These are phyloP conservation scores for Gyrodactylus bullatarudis DNA, from an alignment of 1,140 invertebrate species.

Conservation along the genomic window DNA sequence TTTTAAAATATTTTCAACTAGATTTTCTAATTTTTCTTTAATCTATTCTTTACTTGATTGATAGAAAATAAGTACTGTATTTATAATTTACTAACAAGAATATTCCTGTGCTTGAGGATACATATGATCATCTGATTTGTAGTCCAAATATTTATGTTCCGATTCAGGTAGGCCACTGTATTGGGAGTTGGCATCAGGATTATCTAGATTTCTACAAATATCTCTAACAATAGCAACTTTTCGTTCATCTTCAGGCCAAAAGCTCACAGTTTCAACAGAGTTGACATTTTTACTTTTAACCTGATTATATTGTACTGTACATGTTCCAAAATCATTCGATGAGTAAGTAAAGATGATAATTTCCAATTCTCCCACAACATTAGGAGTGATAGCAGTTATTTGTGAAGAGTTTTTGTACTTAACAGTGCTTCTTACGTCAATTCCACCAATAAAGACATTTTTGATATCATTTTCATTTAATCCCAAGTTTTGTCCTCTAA, in stretches of 20 bases:
- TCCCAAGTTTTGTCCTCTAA: background rate
- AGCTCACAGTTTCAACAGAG: background rate
- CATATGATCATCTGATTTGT: no score
- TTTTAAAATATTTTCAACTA: no score
- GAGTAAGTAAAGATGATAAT: background rate
- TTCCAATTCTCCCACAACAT: background rate
- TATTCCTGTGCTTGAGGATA: no score
- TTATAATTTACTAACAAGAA: no score
- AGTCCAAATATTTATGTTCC: background rate
- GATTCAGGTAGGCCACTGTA: background rate
- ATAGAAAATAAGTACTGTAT: no score
- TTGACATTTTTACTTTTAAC: background rate
- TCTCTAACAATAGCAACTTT: background rate
- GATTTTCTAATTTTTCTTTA: no score
- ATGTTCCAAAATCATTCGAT: background rate
- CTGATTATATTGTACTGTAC: background rate
- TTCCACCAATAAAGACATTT: background rate
- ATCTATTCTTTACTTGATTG: no score
- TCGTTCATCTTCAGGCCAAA: background rate
- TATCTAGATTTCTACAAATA: background rate
- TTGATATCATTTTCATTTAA: background rate
- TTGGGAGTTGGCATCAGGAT: background rate
- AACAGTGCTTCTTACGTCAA: background rate
- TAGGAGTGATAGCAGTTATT: background rate
- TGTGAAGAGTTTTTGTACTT: background rate